phyloP scores from a whole-genome alignment of 2,797 vertebrate species.

The Pogoniulus pusillus region DNA sequence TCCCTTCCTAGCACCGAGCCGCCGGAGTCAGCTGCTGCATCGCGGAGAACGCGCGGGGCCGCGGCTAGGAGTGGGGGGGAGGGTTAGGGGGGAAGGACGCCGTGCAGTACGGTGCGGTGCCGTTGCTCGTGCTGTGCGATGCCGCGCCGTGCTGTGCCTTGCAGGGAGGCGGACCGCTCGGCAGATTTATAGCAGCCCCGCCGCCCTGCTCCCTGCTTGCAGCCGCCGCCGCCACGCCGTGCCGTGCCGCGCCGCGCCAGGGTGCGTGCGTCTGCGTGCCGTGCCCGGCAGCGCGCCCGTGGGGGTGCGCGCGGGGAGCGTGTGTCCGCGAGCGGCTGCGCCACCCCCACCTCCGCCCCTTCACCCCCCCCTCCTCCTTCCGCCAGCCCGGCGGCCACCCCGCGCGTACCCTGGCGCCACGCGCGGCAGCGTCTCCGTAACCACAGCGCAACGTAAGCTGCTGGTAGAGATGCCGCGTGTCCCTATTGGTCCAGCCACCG shows the following conservation, averaged over 20 bases:
- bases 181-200: conserved; percentile 87
- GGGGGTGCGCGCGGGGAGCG: background rate
- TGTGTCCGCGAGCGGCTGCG: background rate
- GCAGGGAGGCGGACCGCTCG: conserved; percentile 83
- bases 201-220: conserved; percentile 82
- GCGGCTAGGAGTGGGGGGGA: background rate
- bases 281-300: background rate
- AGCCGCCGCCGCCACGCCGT: conserved; percentile 90
- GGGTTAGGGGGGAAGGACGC: conserved; percentile 76
- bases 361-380: conserved; percentile 70
- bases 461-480: background rate
- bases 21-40: conserved; percentile 86
- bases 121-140: background rate
- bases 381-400: conserved; percentile 30
- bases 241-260: conserved; percentile 81
- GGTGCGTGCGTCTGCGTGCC: conserved; percentile 46
- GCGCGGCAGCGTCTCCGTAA: conserved; percentile 83
- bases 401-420: conserved; percentile 62
- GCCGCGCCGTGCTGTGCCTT: background rate
- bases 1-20: conserved; percentile 87
- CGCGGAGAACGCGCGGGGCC: conserved; percentile 80
- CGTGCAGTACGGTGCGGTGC: background rate
- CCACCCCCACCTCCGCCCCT: conserved; percentile 53
- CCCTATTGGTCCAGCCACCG: conserved; percentile 70
- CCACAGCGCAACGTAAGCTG: conserved; percentile 52